Evolutionary conservation across 2,888 invertebrate genomes (phyloP).

Genomic region (Choristoneura rosaceana): DNA sequence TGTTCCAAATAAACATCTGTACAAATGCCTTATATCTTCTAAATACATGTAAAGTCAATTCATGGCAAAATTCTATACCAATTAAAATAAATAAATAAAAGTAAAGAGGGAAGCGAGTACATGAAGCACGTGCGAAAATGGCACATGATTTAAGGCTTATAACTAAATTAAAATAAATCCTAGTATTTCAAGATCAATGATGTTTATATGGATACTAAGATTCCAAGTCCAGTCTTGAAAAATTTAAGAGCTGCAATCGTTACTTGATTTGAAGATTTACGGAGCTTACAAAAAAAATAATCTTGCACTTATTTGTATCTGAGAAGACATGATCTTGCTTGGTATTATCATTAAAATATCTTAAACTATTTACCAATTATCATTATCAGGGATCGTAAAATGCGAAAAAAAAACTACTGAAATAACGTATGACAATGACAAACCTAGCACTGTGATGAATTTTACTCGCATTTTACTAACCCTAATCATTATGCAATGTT

Average conservation of each 20-base stretch:
- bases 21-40: background rate
- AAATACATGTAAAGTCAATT: slow-evolving; percentile 8
- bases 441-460: too few relatives aligned
- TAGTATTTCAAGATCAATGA: slow-evolving; percentile 14
- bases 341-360: too few relatives aligned
- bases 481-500: background rate
- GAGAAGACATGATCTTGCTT: too few relatives aligned
- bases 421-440: too few relatives aligned
- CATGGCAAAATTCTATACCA: slow-evolving; percentile 36
- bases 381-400: too few relatives aligned
- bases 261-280: background rate
- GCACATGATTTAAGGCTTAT: slow-evolving; percentile 79
- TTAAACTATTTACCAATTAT: too few relatives aligned
- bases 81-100: slow-evolving; percentile 71
- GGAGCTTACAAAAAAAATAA: background rate
- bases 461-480: too few relatives aligned
- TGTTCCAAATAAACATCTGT: background rate
- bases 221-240: background rate
- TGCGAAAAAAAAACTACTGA: too few relatives aligned
- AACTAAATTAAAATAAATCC: slow-evolving; percentile 50
- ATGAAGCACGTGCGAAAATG: slow-evolving; percentile 79
- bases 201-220: too few relatives aligned
- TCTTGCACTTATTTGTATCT: background rate
- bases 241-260: background rate
- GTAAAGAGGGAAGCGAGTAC: slow-evolving; percentile 59